Evolutionary conservation across 2,888 invertebrate species (phyloP), one percentile per base, ranked within the genome.

Genomic region (Drosophila diplacantha): DNA sequence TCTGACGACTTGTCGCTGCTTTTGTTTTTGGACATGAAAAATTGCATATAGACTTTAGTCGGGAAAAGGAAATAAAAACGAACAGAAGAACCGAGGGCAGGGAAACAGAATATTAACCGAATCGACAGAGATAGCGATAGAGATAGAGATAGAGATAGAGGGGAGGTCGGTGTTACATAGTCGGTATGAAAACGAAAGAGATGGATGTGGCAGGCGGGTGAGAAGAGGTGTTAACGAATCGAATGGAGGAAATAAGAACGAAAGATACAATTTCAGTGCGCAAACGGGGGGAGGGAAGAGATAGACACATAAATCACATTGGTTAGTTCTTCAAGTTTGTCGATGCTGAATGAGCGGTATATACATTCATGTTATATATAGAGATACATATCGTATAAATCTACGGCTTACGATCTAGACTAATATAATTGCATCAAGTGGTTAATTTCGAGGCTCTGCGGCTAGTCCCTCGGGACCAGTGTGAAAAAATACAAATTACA

Each of bases 11-110:
- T 81, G 63, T 85, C 78, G 84, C 82, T 81, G 76, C 70, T 81
- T 72, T 75, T 81, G 74, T 83, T 83, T 83, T 86, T 86, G 37
- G 85, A 81, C 84, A 86, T 86, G 74, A 76, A 83, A 85, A 84
- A 82, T 80, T 80, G 80, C 80, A 80, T 80, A 78, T 69, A 77
- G 61, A 61, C 61, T 61, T 71, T 69, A 72, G 72, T 78, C 58
- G 38, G 64, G 50, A 60, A 64, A 58, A 8, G 35, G 49, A 63
- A 72, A 63, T 61, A 26, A 47, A 62, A 51, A 51, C 12, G 7
- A 43, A 56, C 18, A 26, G 11, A 26, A 53, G n/a, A 59, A 52
- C 26, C 44, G 11, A 61, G 31, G 5, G 22, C 3, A n/a, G 1
- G 53, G 24, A 26, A 54, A 18, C 34, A 26, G n/a, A 6, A 56